These are phyloP conservation scores for Thalpophila matura DNA, from an alignment of 2,888 invertebrate species.

Conservation along the genomic window DNA sequence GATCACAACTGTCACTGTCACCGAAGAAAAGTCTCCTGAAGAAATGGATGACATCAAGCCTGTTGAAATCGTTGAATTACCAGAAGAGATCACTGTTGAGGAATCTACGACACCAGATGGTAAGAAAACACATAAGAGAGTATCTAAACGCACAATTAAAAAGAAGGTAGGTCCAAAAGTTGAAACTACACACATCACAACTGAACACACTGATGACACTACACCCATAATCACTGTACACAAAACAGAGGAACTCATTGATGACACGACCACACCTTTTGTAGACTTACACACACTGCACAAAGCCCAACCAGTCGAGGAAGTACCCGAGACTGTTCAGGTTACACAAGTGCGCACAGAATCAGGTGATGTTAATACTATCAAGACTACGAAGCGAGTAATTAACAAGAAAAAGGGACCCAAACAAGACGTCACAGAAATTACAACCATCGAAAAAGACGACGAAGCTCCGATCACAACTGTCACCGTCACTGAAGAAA, in stretches of 20 bases:
- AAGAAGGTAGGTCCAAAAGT: conserved; percentile 70
- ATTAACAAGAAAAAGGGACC: conserved; percentile 68
- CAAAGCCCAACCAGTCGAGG: conserved; percentile 57
- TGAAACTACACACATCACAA: conserved; percentile 60
- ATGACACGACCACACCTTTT: conserved; percentile 56
- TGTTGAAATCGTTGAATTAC: conserved; percentile 53
- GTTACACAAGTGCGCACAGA: conserved; percentile 64
- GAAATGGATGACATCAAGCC: neutral
- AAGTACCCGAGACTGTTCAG: conserved; percentile 60
- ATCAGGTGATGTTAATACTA: conserved; percentile 52
- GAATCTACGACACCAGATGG: conserved; percentile 69
- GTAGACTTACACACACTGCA: conserved; percentile 40
- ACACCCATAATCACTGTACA: conserved; percentile 65
- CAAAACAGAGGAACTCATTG: conserved; percentile 63
- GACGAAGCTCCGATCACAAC: conserved; percentile 61
- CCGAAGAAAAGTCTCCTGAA: conserved; percentile 21
- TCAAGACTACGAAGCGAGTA: conserved; percentile 64
- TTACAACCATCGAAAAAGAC: conserved; percentile 56
- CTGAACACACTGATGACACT: conserved; percentile 62
- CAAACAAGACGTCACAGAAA: conserved; percentile 62
- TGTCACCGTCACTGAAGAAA: conserved; percentile 19
- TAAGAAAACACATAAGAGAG: conserved; percentile 70
- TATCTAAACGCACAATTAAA: conserved; percentile 69
- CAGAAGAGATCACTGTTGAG: conserved; percentile 69
- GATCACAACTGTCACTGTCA: conserved; percentile 42